Evolutionary conservation across 2,797 vertebrate genomes (phyloP).

Genomic region (Urophycis tenuis): DNA sequence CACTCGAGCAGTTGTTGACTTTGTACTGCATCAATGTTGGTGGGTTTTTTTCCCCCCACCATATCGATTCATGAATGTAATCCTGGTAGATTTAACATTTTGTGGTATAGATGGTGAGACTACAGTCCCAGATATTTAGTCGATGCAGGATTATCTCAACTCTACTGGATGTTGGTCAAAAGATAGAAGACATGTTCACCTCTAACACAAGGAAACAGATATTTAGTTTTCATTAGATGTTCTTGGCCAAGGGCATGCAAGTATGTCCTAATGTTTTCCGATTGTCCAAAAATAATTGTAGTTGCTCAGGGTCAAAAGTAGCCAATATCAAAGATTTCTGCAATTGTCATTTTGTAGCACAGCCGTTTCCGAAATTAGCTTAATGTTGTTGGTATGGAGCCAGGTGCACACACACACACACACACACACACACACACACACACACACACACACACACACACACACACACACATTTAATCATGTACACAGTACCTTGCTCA

Average conservation of each 20-base stretch:
- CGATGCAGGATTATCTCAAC: no score
- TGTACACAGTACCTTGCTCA: no score
- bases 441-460: not conserved
- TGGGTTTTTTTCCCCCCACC: not conserved
- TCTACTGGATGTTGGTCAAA: no score
- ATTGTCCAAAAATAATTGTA: not conserved
- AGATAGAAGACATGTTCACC: no score
- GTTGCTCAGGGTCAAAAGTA: not conserved
- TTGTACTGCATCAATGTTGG: not conserved
- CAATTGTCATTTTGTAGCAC: not conserved
- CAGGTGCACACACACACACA: not conserved
- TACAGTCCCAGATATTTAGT: no score
- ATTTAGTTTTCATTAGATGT: not conserved
- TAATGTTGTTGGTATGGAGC: not conserved
- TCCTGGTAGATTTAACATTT: not conserved
- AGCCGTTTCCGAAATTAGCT: not conserved
- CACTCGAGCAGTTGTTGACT: not conserved
- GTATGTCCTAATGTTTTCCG: not conserved
- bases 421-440: not conserved
- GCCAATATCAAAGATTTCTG: not conserved
- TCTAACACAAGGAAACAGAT: no score
- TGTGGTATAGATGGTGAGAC: not conserved
- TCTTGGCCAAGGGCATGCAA: not conserved
- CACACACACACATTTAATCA: not conserved
- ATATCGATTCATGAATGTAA: not conserved